Conservation (phyloP, 2,113 vertebrate genomes). For the Cyprinodon brontotheroides region DNA sequence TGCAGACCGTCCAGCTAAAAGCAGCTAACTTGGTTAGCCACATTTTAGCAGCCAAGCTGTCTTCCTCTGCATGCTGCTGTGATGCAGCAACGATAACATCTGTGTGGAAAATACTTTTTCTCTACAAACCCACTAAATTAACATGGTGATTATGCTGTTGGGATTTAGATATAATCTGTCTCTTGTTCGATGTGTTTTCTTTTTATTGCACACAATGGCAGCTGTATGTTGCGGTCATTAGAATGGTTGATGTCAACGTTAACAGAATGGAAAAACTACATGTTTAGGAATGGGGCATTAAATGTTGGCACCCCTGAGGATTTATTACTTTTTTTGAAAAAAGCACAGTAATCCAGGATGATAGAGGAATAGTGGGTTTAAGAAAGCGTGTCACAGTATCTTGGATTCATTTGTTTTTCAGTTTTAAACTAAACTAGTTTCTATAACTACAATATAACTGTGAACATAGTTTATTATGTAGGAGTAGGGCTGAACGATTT, state of each 20-base stretch:
- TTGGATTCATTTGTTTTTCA: not conserved
- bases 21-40: constrained; percentile 61
- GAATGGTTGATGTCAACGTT: not conserved
- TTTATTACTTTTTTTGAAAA: not conserved
- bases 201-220: not conserved
- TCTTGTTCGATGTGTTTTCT: not conserved
- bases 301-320: not conserved
- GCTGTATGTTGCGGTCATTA: not conserved
- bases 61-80: constrained; percentile 7
- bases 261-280: no score
- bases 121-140: not conserved
- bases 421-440: not conserved
- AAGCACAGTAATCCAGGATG: not conserved
- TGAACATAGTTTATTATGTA: no score
- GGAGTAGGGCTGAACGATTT: no score
- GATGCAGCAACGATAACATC: constrained; percentile 23
- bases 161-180: not conserved
- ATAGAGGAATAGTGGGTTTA: not conserved
- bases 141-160: not conserved
- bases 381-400: not conserved
- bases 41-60: constrained; percentile 26
- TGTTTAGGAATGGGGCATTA: not conserved
- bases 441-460: not conserved
- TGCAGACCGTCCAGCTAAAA: constrained; percentile 40
- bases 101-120: not conserved